These are phyloP conservation scores for Temnopleurus reevesii DNA, from an alignment of 53 echinoderm and acorn worm species.

Conservation along the genomic window DNA sequence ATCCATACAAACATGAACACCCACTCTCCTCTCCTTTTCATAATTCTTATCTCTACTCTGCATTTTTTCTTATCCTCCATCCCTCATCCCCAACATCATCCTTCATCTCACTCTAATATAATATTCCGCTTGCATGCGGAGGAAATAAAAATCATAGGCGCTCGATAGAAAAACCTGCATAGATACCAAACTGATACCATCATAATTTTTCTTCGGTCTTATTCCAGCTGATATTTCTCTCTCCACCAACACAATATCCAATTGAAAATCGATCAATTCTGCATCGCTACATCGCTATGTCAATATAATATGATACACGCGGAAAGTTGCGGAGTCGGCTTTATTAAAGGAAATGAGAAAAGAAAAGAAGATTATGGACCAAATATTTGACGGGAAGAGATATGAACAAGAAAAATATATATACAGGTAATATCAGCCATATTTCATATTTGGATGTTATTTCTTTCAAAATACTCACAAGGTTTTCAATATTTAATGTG, in stretches of 20 bases:
- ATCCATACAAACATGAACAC: not conserved
- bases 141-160: not conserved
- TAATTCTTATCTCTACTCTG: not conserved
- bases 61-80: not conserved
- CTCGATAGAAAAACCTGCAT: not conserved
- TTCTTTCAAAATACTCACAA: no score
- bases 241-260: not conserved
- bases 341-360: not conserved
- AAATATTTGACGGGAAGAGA: not conserved
- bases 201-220: not conserved
- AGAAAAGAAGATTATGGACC: not conserved
- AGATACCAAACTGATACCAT: not conserved
- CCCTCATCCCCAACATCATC: not conserved
- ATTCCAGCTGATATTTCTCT: not conserved
- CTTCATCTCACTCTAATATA: not conserved
- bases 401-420: not conserved
- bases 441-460: no score
- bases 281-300: constrained; percentile 1
- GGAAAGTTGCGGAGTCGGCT: not conserved
- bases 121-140: not conserved
- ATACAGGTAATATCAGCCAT: not conserved
- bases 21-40: not conserved
- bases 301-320: constrained; percentile 18
- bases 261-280: constrained; percentile 43
- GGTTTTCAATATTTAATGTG: no score